Evolutionary conservation across 2,888 invertebrate genomes (phyloP), one percentile per base, ranked within the genome.

Genomic region (Troides helena): DNA sequence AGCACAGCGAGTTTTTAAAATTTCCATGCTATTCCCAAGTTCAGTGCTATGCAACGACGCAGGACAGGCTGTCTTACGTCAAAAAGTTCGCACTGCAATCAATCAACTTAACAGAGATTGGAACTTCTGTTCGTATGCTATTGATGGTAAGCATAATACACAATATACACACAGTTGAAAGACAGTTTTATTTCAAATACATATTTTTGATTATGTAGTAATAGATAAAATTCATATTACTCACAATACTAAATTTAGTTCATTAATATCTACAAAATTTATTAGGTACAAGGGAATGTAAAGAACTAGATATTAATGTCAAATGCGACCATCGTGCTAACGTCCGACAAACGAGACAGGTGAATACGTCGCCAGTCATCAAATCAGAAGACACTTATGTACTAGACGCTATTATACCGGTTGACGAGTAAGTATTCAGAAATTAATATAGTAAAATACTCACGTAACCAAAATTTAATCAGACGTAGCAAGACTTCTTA

Each of bases 1-100:
- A 30, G 99, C 99, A n/a, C 98, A 98, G 84, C 95, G 98, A 70
- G 98, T 99, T 0, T 98, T 99, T 93, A 97, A 96, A 83, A 95
- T 99, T 72, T 95, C 96, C 72, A 97, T 99, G 96, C 94, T 98
- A 77, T 99, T 99, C 96, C 98, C 98, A 73, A 98, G 98, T 71
- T 97, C 98, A n/a, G 98, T 98, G 2, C 95, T 98, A 8, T 99
- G 99, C 84, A 99, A 98, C 80, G 97, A 98, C 86, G 98, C 98
- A 36, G 98, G 98, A 1, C 98, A 98, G 89, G 97, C 96, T 66
- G 98, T 98, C 0, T 93, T 98, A 7, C 94, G 97, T 62, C 98
- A 98, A 81, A 97, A 97, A 88, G 97, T 99, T 1, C 95, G 96
- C 75, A 95, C 95, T 77, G 97, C 98, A 12, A 96, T 99, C 67